Evolutionary conservation across 2,888 invertebrate species (phyloP), one percentile per base, ranked within the genome.

Genomic region (Itoplectis maculator): DNA sequence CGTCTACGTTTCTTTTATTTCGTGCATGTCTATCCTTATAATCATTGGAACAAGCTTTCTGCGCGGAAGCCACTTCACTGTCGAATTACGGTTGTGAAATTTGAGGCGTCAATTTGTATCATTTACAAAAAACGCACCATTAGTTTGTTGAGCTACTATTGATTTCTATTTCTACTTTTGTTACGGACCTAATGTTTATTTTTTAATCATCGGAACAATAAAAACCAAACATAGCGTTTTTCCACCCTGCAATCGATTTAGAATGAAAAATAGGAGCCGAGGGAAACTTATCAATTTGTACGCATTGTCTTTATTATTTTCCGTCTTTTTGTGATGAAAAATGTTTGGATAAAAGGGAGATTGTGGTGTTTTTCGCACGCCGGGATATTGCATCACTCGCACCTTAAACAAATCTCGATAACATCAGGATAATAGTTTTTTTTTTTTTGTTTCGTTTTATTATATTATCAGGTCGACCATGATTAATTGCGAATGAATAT

Each of bases 1-100:
- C 23, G 51, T 47, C 47, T 54, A 37, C 20, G 49, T 59, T 15
- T 42, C n/a, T n/a, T n/a, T n/a, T n/a, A n/a, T 63, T 37, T 37
- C 15, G 13, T 13, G 9, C 29, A 29, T 29, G 6, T 13, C 3
- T 29, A 20, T 11, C 9, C 9, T 6, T 29, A 20, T 8, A 1
- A 51, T 51, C 18, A 9, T 9, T 29, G 29, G 6, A 2, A 56
- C 13, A 29, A 5, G 1, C 11, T 23, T 29, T 56, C 2, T 7
- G 29, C 1, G 56, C 4, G 56, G 23, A 29, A 56, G 49, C 18
- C 6, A 18, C 18, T 15, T n/a, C 23, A 23, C 9, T 20, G 6
- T 54, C 20, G 54, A 54, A 23, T 54, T 54, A 54, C 11, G 11
- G 2, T 11, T 54, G 11, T 11, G 11, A 54, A 54, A 11, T 9